A percentile compares a stretch with the other conserved stretches of the same genome.
Evolutionary conservation across 2,888 invertebrate genomes (phyloP).

Genomic region (Chelonus formosanus): DNA sequence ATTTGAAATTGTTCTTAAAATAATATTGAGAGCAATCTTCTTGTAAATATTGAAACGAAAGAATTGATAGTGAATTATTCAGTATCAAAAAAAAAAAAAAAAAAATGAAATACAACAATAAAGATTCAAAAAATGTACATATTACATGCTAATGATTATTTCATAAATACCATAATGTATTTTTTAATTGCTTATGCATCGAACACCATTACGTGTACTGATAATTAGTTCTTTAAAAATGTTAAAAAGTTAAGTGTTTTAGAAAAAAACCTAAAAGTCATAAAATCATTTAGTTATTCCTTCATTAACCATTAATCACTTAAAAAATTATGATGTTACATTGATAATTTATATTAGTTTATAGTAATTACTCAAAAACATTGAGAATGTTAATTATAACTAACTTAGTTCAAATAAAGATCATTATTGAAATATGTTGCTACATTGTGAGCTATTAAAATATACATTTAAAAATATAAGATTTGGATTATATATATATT

Average conservation of each 20-base stretch:
- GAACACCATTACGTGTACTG: no score
- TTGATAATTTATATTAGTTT: conserved; percentile 28
- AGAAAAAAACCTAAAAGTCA: no score
- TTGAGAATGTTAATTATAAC: conserved; percentile 12
- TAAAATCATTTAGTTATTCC: conserved; percentile 7
- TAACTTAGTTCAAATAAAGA: not conserved
- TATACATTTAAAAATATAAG: no score
- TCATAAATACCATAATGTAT: no score
- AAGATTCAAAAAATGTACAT: conserved; percentile 16
- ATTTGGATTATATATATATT: no score
- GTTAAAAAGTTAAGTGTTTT: no score
- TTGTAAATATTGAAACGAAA: conserved; percentile 18
- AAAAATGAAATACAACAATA: not conserved
- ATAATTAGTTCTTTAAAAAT: no score
- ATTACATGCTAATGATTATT: conserved; percentile 7
- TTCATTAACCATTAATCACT: conserved; percentile 8
- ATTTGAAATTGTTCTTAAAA: conserved; percentile 4
- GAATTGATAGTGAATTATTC: not conserved
- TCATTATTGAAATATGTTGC: conserved; percentile 11
- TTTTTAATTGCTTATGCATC: no score
- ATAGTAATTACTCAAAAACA: conserved; percentile 25
- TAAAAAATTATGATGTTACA: not conserved
- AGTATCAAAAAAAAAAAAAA: no score
- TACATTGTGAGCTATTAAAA: not conserved
- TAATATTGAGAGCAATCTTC: not conserved